These are phyloP conservation scores for Bombus superbus DNA, from an alignment of 1,140 invertebrate species.

Conservation along the genomic window DNA sequence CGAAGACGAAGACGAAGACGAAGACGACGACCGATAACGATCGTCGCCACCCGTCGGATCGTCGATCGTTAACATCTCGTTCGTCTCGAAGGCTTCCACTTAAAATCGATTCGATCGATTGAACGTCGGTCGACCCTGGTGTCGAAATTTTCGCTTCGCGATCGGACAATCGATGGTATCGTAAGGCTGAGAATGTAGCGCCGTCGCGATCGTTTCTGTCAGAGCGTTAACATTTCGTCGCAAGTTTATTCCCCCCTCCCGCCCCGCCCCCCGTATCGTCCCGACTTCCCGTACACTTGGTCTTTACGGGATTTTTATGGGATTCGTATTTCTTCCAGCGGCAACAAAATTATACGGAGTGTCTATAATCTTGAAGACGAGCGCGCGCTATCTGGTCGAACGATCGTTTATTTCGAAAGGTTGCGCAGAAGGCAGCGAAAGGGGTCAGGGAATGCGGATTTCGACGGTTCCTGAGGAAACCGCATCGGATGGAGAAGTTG, in stretches of 20 bases:
- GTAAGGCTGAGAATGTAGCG: not conserved
- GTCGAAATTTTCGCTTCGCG: too few species aligned
- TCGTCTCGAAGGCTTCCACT: not conserved
- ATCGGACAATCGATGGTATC: not conserved
- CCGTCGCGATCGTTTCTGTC: not conserved
- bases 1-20: too few species aligned
- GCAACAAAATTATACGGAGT: slow-evolving; percentile 5
- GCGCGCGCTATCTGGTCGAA: not conserved
- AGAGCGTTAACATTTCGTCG: not conserved
- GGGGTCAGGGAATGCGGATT: not conserved
- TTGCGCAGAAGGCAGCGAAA: not conserved
- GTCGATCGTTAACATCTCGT: not conserved
- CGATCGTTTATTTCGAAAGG: not conserved
- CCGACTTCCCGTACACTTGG: not conserved
- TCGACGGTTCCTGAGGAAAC: not conserved
- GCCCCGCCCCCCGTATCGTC: not conserved
- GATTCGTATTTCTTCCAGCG: not conserved
- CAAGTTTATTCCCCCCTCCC: not conserved
- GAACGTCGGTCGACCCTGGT: not conserved
- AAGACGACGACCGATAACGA: not conserved
- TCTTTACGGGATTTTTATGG: not conserved
- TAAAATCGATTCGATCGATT: slow-evolving; percentile 15
- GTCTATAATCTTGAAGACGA: not conserved
- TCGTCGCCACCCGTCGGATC: too few species aligned
- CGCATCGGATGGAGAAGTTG: not conserved